Conservation (phyloP, 1,140 invertebrate genomes). For the Drosophila parabipectinata region DNA sequence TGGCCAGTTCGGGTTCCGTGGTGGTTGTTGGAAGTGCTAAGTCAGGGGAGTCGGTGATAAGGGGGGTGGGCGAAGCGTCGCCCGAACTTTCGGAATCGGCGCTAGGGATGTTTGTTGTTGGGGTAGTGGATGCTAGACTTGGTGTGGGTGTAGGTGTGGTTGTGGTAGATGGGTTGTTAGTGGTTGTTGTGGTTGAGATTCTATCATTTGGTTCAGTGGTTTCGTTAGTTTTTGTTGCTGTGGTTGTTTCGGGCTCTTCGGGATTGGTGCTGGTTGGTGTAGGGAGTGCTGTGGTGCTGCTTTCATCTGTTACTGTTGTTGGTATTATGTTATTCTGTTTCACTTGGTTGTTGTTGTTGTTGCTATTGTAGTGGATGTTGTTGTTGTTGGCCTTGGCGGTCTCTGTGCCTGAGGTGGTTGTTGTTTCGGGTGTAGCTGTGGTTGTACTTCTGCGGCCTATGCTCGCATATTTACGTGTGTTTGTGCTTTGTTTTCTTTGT, state of each 20-base stretch:
- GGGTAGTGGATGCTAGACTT: slow-evolving; percentile 40
- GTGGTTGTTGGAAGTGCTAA: slow-evolving; percentile 22
- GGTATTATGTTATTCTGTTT: slow-evolving; percentile 60
- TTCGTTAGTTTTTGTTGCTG: slow-evolving; percentile 64
- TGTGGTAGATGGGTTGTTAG: slow-evolving; percentile 76
- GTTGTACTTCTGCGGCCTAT: slow-evolving; percentile 76
- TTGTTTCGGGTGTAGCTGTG: slow-evolving; percentile 67
- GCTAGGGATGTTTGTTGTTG: slow-evolving; percentile 26
- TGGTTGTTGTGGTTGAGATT: slow-evolving; percentile 69
- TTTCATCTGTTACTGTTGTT: slow-evolving; percentile 33
- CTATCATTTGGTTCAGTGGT: slow-evolving; percentile 81
- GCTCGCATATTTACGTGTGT: slow-evolving; percentile 77
- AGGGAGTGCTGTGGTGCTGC: slow-evolving; percentile 22
- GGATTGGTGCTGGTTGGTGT: slow-evolving; percentile 44
- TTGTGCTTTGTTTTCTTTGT: slow-evolving; percentile 70
- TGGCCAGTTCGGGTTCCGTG: slow-evolving; percentile 71
- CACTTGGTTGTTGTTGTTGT: slow-evolving; percentile 55
- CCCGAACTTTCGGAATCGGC: slow-evolving; percentile 39
- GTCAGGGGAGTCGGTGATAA: slow-evolving; percentile 40
- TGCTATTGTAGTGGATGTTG: slow-evolving; percentile 19
- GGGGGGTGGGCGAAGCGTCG: slow-evolving; percentile 26
- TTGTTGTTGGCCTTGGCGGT: slow-evolving; percentile 63
- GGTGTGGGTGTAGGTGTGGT: slow-evolving; percentile 51
- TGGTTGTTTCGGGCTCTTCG: slow-evolving; percentile 37
- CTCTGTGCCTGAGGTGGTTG: slow-evolving; percentile 80